Evolutionary conservation across 2,797 vertebrate species (phyloP), one percentile per base, ranked within the genome.

Genomic region (Odontamblyopus rebecca): DNA sequence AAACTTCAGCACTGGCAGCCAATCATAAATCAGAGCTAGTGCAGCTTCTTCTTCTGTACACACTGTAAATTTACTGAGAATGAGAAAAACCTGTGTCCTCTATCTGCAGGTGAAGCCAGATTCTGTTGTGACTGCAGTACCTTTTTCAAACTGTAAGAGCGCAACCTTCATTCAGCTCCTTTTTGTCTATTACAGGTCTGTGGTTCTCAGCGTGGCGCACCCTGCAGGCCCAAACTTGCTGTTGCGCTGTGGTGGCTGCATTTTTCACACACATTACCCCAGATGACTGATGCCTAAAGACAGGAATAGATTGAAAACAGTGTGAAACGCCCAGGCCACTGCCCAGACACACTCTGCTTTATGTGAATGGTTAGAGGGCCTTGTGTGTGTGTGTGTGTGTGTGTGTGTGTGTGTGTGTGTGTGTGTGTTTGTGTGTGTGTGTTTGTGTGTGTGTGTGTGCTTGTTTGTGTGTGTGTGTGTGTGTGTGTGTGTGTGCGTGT

Each of bases 261-360:
- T 54, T 61, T 13, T 32, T 57, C 26, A 26, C 48, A 65, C 26
- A 18, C 56, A 64, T 79, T 76, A 57, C 48, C 57, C 44, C 12
- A 35, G 68, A 70, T 71, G 67, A 74, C 59, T 67, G 75, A 72
- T 76, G 71, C 67, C 50, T 78, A 19, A 69, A 75, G 74, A 76
- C 72, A 69, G 48, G 67, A 79, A 83, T 68, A 79, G 63, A 73
- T 70, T 68, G 67, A 85, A 77, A 62, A 79, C 23, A 18, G 61
- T 68, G 70, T 78, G 62, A 82, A 86, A 74, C 77, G 72, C 82
- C 73, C 57, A 70, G 70, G 71, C 72, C 77, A 44, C 9, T 73
- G 67, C 66, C 54, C 59, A 32, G 35, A 76, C 69, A 57, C 63
- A 64, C 51, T 73, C 69, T 80, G 35, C 69, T 82, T 81, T 38